A percentile compares a stretch with the other conserved stretches of the same genome.
phyloP scores from a whole-genome alignment of 2,113 vertebrate species.

The Hemichromis elongatus region DNA sequence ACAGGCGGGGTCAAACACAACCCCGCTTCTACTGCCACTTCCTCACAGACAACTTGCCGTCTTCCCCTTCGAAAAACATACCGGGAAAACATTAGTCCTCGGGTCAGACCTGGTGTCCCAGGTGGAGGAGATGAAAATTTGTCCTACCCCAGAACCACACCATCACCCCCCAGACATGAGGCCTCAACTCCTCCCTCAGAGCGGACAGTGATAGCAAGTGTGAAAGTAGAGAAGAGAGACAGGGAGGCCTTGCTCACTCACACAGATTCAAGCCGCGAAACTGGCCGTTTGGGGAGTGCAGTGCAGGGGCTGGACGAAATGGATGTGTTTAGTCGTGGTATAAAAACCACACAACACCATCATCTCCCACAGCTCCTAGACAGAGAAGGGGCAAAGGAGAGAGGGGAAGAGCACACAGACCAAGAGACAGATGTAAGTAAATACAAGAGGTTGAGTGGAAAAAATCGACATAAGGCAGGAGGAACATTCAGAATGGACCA shows the following conservation, averaged over 20 bases:
- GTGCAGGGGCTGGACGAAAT: conserved; percentile 77
- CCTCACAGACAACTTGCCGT: conserved; percentile 75
- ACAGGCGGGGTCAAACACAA: conserved; percentile 58
- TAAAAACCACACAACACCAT: conserved; percentile 71
- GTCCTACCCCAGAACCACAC: conserved; percentile 46
- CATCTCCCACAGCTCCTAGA: conserved; percentile 45
- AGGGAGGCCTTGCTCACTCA: conserved; percentile 41
- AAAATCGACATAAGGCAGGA: conserved; percentile 62
- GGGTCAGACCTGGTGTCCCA: conserved; percentile 71
- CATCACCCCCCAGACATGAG: conserved; percentile 37
- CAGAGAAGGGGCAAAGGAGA: conserved; percentile 50
- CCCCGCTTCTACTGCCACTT: conserved; percentile 57
- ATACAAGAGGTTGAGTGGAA: conserved; percentile 59
- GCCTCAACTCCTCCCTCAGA: conserved; percentile 51
- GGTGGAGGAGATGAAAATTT: conserved; percentile 63
- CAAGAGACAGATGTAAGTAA: conserved; percentile 47
- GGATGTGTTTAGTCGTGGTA: conserved; percentile 79
- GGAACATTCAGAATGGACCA: conserved; percentile 72
- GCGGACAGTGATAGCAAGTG: conserved; percentile 76
- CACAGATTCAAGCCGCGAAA: conserved; percentile 39
- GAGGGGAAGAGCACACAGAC: conserved; percentile 37
- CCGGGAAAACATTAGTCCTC: conserved; percentile 82
- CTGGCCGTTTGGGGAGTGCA: conserved; percentile 36
- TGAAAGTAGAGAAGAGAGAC: conserved; percentile 74
- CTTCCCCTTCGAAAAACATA: conserved; percentile 88